Base-by-base conservation (phyloP, 2,797 vertebrate genomes). In the Halcyon smyrnensis region DNA sequence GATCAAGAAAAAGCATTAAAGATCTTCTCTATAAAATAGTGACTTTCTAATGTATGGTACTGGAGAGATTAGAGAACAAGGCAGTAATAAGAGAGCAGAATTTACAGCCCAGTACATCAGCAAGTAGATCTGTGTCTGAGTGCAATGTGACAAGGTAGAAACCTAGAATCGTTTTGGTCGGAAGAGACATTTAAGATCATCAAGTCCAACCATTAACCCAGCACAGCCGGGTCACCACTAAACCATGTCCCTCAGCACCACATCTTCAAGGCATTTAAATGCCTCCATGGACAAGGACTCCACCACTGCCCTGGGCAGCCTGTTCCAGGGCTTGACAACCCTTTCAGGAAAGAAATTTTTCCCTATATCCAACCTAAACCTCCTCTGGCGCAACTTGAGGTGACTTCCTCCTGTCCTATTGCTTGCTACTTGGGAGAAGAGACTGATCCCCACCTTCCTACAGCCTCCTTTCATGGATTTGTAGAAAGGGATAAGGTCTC, bases 11-110 rank as follows among this genome's bases (percentile, higher is more conserved):
- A 91, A 51, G 14, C 67, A 62, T 75, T 88, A 53, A 77, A 77
- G 21, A 57, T 51, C 51, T 70, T 74, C 51, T 81, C 36, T 43
- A 4, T 77, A 39, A 93, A 88, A 64, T 8, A 87, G 41, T 36
- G 67, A 20, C 39, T 84, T 79, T 78, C 45, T 81, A 39, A 36
- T 48, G 63, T 45, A 19, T 76, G 62, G n/a, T 57, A 27, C 59
- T 60, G 39, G 36, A 39, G 82, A 87, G 60, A 69, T 54, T n/a
- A 53, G 30, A 89, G 87, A 95, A 94, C 24, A 18, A 75, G 79
- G 87, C 76, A 96, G 75, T 93, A 97, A 93, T 95, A 96, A 96
- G 63, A 50, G 34, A 51, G 71, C 75, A 83, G 97, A 87, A 97
- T 97, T 98, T 94, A 79, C 59, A 84, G 89, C 81, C 46, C 82